phyloP scores from a whole-genome alignment of 2,888 invertebrate species.

The Synergus itoensis region DNA sequence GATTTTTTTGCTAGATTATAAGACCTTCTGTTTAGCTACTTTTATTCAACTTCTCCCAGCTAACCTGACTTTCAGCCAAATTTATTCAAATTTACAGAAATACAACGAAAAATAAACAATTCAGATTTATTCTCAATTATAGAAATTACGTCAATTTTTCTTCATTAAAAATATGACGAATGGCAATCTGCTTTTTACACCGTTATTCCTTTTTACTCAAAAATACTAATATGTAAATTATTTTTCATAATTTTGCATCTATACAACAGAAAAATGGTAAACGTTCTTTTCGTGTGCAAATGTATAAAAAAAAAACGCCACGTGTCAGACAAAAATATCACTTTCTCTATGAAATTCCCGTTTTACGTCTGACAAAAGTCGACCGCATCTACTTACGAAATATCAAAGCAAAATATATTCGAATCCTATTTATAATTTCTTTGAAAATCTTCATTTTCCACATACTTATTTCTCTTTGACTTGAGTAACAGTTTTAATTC shows the following conservation, averaged over 20 bases:
- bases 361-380: not conserved
- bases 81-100: not conserved
- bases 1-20: too few relatives aligned
- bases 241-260: not conserved
- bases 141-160: not conserved
- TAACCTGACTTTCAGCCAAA: not conserved
- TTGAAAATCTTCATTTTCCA: too few relatives aligned
- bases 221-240: not conserved
- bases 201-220: not conserved
- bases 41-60: not conserved
- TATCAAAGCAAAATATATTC: not conserved
- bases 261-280: not conserved
- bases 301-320: not conserved
- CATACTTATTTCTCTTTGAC: too few relatives aligned
- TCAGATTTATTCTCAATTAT: too few relatives aligned
- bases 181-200: not conserved
- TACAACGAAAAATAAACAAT: too few relatives aligned
- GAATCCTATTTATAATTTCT: not conserved
- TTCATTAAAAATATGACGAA: not conserved
- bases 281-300: not conserved
- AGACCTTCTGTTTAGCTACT: too few relatives aligned
- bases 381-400: not conserved
- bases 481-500: not conserved
- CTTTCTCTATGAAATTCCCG: not conserved
- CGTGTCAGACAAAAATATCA: not conserved